Evolutionary conservation across 2,113 vertebrate genomes (phyloP).

Genomic region (Gobius niger): DNA sequence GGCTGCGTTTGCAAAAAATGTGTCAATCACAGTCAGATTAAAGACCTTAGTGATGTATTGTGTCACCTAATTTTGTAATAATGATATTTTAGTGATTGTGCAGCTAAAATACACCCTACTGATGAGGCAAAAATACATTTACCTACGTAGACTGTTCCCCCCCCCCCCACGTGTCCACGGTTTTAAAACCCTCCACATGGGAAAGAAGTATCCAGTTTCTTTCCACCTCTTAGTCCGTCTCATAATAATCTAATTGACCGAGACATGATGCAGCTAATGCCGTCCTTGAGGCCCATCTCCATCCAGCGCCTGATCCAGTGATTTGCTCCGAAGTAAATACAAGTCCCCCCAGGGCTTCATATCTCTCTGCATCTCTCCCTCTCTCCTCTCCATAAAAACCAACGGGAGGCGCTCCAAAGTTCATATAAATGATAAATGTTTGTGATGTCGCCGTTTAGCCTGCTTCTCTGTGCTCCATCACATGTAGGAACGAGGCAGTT

Average conservation of each 20-base stretch:
- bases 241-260: background rate
- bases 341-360: constrained; percentile 25
- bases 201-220: background rate
- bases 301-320: constrained; percentile 33
- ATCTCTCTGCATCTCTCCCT: constrained; percentile 20
- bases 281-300: constrained; percentile 37
- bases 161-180: no score
- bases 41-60: no score
- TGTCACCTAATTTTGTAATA: no score
- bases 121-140: no score
- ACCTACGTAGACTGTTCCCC: no score
- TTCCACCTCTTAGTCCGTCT: background rate
- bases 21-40: no score
- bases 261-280: constrained; percentile 31
- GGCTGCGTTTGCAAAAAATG: no score
- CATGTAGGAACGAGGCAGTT: constrained; percentile 59
- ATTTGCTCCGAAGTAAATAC: constrained; percentile 38
- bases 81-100: no score
- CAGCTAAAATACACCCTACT: no score
- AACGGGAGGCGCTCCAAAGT: constrained; percentile 41
- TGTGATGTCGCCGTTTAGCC: constrained; percentile 41
- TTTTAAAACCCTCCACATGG: background rate
- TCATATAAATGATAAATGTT: constrained; percentile 56
- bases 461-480: constrained; percentile 50
- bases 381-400: constrained; percentile 32